These are phyloP conservation scores for Archilochus colubris DNA, from an alignment of 2,113 vertebrate genomes.

Conservation along the genomic window DNA sequence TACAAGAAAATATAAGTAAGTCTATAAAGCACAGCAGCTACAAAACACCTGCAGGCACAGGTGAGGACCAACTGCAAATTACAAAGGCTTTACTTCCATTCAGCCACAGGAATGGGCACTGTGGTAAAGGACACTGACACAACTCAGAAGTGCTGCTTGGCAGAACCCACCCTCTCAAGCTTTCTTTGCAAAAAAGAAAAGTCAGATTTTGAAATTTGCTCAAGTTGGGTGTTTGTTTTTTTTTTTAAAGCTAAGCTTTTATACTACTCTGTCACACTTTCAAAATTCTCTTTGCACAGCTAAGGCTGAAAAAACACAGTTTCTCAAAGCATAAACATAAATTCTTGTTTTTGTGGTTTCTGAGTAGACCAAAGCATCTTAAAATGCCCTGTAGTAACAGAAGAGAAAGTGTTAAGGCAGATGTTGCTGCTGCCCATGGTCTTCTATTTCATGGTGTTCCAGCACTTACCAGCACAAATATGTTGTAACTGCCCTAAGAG, in stretches of 20 bases:
- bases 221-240: not conserved
- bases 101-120: not conserved
- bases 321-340: not conserved
- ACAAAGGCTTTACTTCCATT: not conserved
- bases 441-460: not conserved
- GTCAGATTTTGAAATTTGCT: not conserved
- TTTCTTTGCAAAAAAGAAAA: not conserved
- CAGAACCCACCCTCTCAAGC: not conserved
- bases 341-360: not conserved
- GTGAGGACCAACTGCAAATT: not conserved
- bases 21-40: not conserved
- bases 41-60: not conserved
- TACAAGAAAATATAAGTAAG: not conserved
- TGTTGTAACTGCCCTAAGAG: not conserved
- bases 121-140: not conserved
- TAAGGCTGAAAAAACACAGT: not conserved
- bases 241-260: not conserved
- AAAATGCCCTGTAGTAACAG: not conserved
- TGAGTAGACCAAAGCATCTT: not conserved
- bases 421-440: not conserved
- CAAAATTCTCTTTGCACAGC: not conserved
- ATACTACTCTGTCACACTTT: not conserved
- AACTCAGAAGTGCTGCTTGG: not conserved
- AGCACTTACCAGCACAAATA: not conserved
- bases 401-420: not conserved